These are phyloP conservation scores for Luidia sarsii DNA, from an alignment of 53 echinoderm and acorn worm species.

Conservation along the genomic window DNA sequence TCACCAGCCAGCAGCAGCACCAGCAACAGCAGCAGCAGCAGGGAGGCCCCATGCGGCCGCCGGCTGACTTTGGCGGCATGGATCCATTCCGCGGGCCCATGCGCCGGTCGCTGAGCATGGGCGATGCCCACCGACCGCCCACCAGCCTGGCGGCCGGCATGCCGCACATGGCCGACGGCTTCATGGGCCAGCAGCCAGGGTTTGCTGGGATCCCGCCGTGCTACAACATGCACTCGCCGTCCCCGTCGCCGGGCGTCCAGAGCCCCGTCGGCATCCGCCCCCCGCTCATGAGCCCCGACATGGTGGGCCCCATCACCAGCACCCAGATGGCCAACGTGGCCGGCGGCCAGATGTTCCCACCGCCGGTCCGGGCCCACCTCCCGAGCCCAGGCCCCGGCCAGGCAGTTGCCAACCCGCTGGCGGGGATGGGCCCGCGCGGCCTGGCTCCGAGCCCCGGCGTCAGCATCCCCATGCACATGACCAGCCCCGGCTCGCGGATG, in stretches of 20 bases:
- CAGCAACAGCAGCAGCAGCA: conserved; percentile 12
- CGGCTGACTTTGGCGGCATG: conserved; percentile 49
- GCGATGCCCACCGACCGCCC: conserved; percentile 50
- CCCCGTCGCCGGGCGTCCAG: conserved; percentile 46
- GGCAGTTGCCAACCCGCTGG: conserved; percentile 33
- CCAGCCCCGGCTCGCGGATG: conserved; percentile 64
- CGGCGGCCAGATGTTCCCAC: conserved; percentile 49
- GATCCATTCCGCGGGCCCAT: conserved; percentile 57
- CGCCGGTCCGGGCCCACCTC: conserved; percentile 47
- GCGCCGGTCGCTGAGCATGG: conserved; percentile 61
- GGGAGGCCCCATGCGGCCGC: conserved; percentile 45
- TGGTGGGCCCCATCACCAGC: conserved; percentile 53
- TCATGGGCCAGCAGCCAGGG: conserved; percentile 37
- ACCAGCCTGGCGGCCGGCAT: conserved; percentile 27
- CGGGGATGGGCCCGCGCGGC: conserved; percentile 38
- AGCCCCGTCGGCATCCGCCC: conserved; percentile 62
- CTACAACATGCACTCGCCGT: conserved; percentile 41
- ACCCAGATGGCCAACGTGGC: conserved; percentile 34
- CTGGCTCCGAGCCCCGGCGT: conserved; percentile 46
- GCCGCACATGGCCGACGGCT: conserved; percentile 34
- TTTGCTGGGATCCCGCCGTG: conserved; percentile 40
- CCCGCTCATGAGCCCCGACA: conserved; percentile 54
- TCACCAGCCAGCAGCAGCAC: conserved; percentile 35
- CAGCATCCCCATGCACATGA: conserved; percentile 51
- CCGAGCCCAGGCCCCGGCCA: conserved; percentile 61